Base-by-base conservation (phyloP, 2,888 invertebrate genomes). In the Pachycephus smyrnensis region DNA sequence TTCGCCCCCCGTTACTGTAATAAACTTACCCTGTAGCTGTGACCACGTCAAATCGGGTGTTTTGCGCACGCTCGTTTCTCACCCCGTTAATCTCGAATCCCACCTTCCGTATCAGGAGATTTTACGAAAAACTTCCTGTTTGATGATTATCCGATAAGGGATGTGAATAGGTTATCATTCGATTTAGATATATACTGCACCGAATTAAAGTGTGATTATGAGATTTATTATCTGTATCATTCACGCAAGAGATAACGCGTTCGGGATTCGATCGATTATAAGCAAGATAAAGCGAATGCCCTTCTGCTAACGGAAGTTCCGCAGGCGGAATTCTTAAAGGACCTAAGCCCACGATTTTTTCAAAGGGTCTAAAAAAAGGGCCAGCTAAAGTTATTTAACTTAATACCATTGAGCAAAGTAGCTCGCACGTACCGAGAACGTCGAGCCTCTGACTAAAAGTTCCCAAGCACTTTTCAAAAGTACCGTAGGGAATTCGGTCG, bases 21-120 rank as follows among this genome's bases (percentile, higher is more conserved):
- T 88, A 87, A 87, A 88, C 88, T 83, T 83, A 82, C 83, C 85
- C 88, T 86, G 86, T 88, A 85, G 83, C 84, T 82, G 23, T 55
- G 84, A 78, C 83, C 84, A 81, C 84, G 82, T 81, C 80, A 83
- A 76, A 82, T 82, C 84, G 82, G 84, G 84, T 82, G 84, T 79
- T 55, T 55, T 55, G 23, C 55, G 15, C 9, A 55, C 55, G 23
- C 6, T 55, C 55, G 55, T 23, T 55, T 55, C 55, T 23, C 55
- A 55, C 55, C 23, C 9, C 23, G 55, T 23, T 55, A 55, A 55
- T 55, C 6, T 23, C 23, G 9, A 9, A 55, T 55, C 15, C 15
- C 15, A 15, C 15, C 40, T 40, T 23, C 55, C 23, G 23, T 55
- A 23, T 55, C 23, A 55, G 55, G 55, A 55, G 23, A 55, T 55